Evolutionary conservation across 2,888 invertebrate species (phyloP).

Genomic region (Tinea trinotella): DNA sequence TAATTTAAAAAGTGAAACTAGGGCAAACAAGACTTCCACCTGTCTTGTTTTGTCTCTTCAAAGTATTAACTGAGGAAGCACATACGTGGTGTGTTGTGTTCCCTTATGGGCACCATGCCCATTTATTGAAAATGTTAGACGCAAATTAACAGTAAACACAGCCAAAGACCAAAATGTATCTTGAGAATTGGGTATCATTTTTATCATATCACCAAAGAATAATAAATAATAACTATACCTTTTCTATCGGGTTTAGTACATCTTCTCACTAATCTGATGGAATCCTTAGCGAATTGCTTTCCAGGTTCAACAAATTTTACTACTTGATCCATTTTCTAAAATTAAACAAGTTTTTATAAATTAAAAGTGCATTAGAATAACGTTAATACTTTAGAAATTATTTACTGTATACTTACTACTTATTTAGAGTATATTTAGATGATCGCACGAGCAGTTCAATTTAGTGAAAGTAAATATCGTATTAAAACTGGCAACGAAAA

Average conservation of each 20-base stretch:
- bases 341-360: not conserved
- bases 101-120: not conserved
- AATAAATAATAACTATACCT: slow-evolving; percentile 77
- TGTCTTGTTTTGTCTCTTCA: no score
- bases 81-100: no score
- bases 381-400: not conserved
- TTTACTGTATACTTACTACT: not conserved
- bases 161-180: no score
- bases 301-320: slow-evolving; percentile 95
- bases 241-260: slow-evolving; percentile 99
- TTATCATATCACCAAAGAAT: not conserved
- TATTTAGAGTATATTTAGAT: not conserved
- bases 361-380: not conserved
- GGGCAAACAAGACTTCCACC: no score
- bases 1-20: no score
- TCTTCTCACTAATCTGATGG: slow-evolving; percentile 96
- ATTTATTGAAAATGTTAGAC: not conserved
- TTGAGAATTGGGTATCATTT: no score
- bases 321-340: slow-evolving; percentile 94
- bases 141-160: no score
- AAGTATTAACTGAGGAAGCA: no score
- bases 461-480: not conserved
- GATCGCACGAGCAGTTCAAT: not conserved
- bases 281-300: slow-evolving; percentile 98
- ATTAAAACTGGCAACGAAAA: not conserved